These are phyloP conservation scores for Brienomyrus longianalis DNA, from an alignment of 2,113 vertebrate genomes.

Conservation along the genomic window DNA sequence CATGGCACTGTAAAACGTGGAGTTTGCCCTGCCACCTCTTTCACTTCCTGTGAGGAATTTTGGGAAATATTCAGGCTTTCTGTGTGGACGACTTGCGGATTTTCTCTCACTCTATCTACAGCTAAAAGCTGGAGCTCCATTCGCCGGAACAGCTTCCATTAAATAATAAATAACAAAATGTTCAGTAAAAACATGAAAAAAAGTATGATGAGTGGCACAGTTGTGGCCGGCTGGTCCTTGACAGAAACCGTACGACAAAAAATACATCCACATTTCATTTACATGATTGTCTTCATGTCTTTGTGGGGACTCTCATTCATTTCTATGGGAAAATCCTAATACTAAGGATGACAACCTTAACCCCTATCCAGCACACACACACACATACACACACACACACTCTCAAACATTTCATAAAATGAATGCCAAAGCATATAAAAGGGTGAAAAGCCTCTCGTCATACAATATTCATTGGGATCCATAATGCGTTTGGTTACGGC, in stretches of 20 bases:
- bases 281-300: neutral
- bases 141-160: neutral
- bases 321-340: neutral
- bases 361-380: neutral
- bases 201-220: neutral
- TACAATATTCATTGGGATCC: neutral
- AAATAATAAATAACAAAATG: neutral
- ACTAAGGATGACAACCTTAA: neutral
- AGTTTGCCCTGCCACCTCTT: neutral
- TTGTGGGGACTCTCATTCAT: no score
- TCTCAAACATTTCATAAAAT: neutral
- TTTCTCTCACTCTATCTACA: neutral
- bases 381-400: neutral
- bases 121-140: neutral
- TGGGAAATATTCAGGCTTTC: neutral
- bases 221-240: neutral
- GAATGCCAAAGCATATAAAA: neutral
- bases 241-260: neutral
- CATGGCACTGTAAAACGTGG: no score
- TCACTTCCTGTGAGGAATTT: neutral
- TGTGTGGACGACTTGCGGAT: neutral
- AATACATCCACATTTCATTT: neutral
- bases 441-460: neutral
- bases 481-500: neutral
- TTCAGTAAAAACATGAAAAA: neutral